A percentile compares a stretch with the other conserved stretches of the same genome.
phyloP scores from a whole-genome alignment of 64 coral and sea anemone genomes.

The Acropora tenuis region DNA sequence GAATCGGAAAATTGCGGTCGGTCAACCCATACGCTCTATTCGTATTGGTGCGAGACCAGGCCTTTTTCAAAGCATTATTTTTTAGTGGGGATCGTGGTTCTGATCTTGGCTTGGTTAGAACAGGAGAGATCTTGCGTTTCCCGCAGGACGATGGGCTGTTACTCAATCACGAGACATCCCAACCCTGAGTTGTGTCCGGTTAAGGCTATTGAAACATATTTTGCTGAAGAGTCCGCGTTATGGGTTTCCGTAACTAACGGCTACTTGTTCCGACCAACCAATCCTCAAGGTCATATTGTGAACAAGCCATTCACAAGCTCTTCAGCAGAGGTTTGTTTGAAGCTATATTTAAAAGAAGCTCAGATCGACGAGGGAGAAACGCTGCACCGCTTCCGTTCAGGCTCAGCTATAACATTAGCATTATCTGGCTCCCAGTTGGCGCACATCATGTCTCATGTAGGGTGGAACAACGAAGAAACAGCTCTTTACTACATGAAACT shows the following conservation, averaged over 20 bases:
- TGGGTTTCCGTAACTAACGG: conserved; percentile 22
- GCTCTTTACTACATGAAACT: too few relatives aligned
- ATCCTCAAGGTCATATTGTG: background rate
- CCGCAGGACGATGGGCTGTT: too few relatives aligned
- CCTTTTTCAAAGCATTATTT: too few relatives aligned
- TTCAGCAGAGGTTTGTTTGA: background rate
- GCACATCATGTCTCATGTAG: background rate
- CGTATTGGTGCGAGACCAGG: too few relatives aligned
- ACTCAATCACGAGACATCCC: background rate
- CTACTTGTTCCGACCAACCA: conserved; percentile 24
- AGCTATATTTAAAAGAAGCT: conserved; percentile 16
- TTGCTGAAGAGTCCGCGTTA: background rate
- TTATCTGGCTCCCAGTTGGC: background rate
- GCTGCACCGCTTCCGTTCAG: conserved; percentile 19
- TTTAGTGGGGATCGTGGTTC: too few relatives aligned
- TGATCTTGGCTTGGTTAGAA: too few relatives aligned
- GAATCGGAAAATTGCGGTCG: too few relatives aligned
- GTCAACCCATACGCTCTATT: too few relatives aligned
- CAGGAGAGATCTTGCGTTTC: too few relatives aligned
- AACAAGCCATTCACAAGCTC: background rate
- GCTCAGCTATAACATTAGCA: conserved; percentile 24
- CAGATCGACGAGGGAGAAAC: background rate
- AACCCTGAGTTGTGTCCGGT: background rate
- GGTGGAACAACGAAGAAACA: conserved; percentile 8
- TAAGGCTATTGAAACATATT: background rate